A percentile compares a stretch with the other conserved stretches of the same genome.
phyloP scores from a whole-genome alignment of 2,113 vertebrate species.

The Halichoeres trimaculatus region DNA sequence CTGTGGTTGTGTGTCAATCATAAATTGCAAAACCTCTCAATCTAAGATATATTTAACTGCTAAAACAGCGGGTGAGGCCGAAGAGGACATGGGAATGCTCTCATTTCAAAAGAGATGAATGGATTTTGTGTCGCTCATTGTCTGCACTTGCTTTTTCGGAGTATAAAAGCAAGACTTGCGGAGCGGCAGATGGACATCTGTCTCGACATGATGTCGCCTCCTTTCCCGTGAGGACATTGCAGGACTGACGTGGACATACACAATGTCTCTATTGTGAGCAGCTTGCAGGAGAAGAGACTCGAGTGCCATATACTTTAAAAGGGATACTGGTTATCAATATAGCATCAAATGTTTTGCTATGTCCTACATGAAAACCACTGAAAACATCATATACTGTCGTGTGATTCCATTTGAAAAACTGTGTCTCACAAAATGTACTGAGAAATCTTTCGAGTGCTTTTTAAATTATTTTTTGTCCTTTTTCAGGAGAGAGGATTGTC shows the following conservation, averaged over 20 bases:
- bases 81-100: constrained; percentile 54
- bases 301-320: constrained; percentile 79
- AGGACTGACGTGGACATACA: constrained; percentile 45
- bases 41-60: constrained; percentile 65
- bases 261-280: constrained; percentile 32
- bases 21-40: constrained; percentile 63
- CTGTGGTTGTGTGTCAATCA: constrained; percentile 73
- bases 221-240: constrained; percentile 46
- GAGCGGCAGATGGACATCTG: constrained; percentile 51
- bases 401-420: constrained; percentile 81
- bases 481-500: constrained; percentile 59
- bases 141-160: constrained; percentile 44
- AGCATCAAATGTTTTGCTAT: constrained; percentile 62
- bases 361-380: constrained; percentile 77
- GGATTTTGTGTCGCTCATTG: constrained; percentile 31
- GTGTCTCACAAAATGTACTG: constrained; percentile 75
- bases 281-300: constrained; percentile 60
- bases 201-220: constrained; percentile 43
- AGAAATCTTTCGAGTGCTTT: constrained; percentile 72
- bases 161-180: constrained; percentile 31
- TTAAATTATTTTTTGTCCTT: constrained; percentile 76
- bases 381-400: constrained; percentile 79
- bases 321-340: constrained; percentile 78
- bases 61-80: constrained; percentile 47
- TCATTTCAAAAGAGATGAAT: constrained; percentile 40